Evolutionary conservation across 1,140 invertebrate species (phyloP), one percentile per base, ranked within the genome.

Genomic region (Drosophila elegans): DNA sequence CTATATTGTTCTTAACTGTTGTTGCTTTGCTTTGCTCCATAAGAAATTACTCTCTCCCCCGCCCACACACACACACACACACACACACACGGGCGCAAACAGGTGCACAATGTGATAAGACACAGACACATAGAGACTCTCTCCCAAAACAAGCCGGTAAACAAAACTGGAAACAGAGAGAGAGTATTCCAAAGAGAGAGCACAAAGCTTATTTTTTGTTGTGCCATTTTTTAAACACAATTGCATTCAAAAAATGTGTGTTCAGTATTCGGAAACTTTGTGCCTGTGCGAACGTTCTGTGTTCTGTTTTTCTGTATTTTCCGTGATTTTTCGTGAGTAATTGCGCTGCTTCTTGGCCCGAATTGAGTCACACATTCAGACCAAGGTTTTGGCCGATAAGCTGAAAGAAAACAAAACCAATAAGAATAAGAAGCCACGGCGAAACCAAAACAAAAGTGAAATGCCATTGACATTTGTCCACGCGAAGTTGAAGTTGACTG

Each of bases 251-350:
- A 88, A 78, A 88, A 83, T 77, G 60, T 86, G 80, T 89, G 79
- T 78, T 88, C 89, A 88, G 52, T 88, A 88, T 88, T 88, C 84
- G 83, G 84, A 71, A 84, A 88, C 83, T 89, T 89, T 88, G 72
- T 80, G 80, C 77, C 83, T 68, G 84, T 60, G 80, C 84, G 81
- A 88, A 89, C 83, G 74, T 72, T 77, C 68, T 49, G 64, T 48
- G 51, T 32, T 88, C 75, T 72, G 82, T 66, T 71, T 78, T 59
- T 56, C 60, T 55, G 49, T 48, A 34, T 61, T 42, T 60, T 64
- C 83, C 76, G 75, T 82, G 82, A 85, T 86, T 86, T 81, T 55
- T 39, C 41, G 75, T 79, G 69, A 82, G 75, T 83, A 75, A 68
- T 74, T 73, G 38, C 34, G 38, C 34, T 13, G 29, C n/a, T 10